Percentiles rank a stretch among this genome's conserved stretches.
phyloP scores from a whole-genome alignment of 2,113 vertebrate species.

The Leptocoma aspasia region DNA sequence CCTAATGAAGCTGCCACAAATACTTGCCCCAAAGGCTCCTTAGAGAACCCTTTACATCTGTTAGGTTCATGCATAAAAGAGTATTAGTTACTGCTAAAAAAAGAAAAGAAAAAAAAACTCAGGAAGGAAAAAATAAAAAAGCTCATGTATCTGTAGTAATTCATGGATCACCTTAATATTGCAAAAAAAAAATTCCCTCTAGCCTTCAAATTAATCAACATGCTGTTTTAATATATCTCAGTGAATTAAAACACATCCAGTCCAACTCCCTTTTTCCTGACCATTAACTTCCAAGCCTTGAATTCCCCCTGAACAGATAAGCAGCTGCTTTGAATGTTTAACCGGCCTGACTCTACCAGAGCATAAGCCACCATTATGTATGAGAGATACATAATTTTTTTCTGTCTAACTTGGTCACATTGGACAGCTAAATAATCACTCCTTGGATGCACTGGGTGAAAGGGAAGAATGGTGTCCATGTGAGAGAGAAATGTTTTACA shows the following conservation, averaged over 20 bases:
- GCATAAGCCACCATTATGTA: not conserved
- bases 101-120: accelerated
- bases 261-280: not conserved
- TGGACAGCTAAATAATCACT: not conserved
- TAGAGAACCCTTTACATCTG: not conserved
- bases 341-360: not conserved
- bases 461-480: not conserved
- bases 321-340: not conserved
- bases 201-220: not conserved
- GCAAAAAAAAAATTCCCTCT: not conserved
- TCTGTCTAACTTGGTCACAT: not conserved
- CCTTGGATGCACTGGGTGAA: not conserved
- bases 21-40: not conserved
- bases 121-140: not conserved
- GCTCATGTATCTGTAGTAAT: not conserved
- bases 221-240: not conserved
- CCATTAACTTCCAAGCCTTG: not conserved
- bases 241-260: not conserved
- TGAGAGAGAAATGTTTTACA: not conserved
- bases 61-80: not conserved
- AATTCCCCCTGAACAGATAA: not conserved
- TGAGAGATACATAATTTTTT: not conserved
- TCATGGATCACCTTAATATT: not conserved
- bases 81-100: not conserved
- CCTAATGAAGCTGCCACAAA: not conserved